Base-by-base conservation (phyloP, 2,888 invertebrate genomes). In the Alsophila aescularia region DNA sequence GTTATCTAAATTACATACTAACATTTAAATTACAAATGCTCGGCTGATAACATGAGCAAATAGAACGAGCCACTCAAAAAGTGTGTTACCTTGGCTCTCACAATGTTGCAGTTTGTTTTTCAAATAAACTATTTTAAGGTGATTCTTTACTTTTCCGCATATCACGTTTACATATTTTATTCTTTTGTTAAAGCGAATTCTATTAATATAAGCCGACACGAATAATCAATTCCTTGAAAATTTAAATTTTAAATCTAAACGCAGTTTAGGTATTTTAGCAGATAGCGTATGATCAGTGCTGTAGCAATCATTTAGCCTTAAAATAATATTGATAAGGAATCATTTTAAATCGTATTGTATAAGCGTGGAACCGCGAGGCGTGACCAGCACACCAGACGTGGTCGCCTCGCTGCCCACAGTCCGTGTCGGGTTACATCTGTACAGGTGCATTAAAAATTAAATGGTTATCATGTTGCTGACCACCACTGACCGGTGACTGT, bases 401-500 rank as follows among this genome's bases (percentile, higher is more conserved):
- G 80, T 81, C 81, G 78, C 79, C 79, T 81, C 69, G 67, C 68
- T 73, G 73, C 67, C 69, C 75, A 74, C 73, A 67, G 78, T 77
- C 72, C 68, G 79, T 77, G 71, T 83, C 78, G 66, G 68, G 71
- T 84, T 81, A 79, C 83, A 72, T 72, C 73, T 75, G 72, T 74
- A 75, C 74, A 74, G 79, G 72, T 75, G 83, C 81, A 82, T 84
- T 75, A 79, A 81, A 83, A 77, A 77, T 67, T 57, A 68, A 64
- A 64, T 49, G 27, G 42, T 41, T 21, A 47, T 45, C 52, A 41
- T 14, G 27, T 45, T 34, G 13, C 47, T 21, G 24, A 24, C 1
- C 24, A 24, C 24, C 24, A 24, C 24, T 24, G 24, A 24, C 37
- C 21, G 18, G 2, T 49, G 48, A 39, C 15, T 43, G 39, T 49